Evolutionary conservation across 1,140 invertebrate genomes (phyloP).

Genomic region (Caenorhabditis inopinata): DNA sequence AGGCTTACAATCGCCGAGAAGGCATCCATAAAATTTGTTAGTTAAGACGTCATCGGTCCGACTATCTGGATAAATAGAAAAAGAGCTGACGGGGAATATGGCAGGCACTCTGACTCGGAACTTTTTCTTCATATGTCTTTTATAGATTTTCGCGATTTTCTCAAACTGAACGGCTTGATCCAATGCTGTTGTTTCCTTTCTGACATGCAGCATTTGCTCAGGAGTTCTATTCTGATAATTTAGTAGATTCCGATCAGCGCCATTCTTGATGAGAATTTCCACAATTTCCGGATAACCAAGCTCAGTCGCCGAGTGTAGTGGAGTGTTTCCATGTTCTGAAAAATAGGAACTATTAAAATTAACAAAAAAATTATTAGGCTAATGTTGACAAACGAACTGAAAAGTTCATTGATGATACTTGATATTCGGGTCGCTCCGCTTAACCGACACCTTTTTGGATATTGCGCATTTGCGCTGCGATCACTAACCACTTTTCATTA

Average conservation of each 20-base stretch:
- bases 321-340: neutral
- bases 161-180: neutral
- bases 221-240: neutral
- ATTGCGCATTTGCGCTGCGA: no score
- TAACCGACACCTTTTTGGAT: no score
- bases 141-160: neutral
- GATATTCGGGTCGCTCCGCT: no score
- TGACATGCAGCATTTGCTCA: neutral
- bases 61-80: neutral
- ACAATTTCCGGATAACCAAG: neutral
- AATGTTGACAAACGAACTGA: no score
- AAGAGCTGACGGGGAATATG: neutral
- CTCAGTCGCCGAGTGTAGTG: neutral
- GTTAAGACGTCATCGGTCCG: neutral
- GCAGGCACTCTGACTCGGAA: neutral
- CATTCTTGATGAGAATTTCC: neutral
- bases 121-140: neutral
- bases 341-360: no score
- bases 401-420: no score
- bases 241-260: neutral
- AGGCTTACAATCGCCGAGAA: neutral
- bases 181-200: neutral
- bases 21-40: neutral
- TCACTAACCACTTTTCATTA: no score
- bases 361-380: no score